These are phyloP conservation scores for Tyria jacobaeae DNA, from an alignment of 2,888 invertebrate genomes.

Conservation along the genomic window DNA sequence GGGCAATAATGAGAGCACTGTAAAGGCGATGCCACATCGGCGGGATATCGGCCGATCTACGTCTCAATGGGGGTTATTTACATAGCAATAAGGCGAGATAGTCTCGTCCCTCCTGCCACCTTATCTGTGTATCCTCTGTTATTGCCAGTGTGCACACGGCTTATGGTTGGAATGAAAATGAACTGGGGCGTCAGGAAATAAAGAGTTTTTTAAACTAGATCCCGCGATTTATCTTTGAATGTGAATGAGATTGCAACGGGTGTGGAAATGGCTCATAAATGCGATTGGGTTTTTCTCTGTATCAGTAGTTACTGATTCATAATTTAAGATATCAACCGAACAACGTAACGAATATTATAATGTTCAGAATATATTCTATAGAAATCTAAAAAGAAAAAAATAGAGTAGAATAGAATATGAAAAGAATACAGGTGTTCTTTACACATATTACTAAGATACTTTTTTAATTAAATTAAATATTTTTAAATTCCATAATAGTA, in stretches of 20 bases:
- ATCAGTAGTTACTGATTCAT: conserved; percentile 7
- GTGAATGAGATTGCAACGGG: conserved; percentile 53
- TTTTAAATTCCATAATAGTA: too few species aligned
- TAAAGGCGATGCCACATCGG: conserved; percentile 82
- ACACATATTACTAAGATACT: too few species aligned
- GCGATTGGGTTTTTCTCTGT: conserved; percentile 18
- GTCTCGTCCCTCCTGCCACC: conserved; percentile 67
- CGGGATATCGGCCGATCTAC: conserved; percentile 76
- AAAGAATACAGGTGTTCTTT: too few species aligned
- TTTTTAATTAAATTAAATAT: too few species aligned
- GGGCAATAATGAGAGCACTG: conserved; percentile 65
- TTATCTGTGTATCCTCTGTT: conserved; percentile 80
- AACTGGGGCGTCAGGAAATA: conserved; percentile 71
- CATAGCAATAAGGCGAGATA: conserved; percentile 83
- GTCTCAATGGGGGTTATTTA: conserved; percentile 83
- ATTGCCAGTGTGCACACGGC: conserved; percentile 80
- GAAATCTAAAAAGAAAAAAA: neutral
- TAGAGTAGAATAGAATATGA: too few species aligned
- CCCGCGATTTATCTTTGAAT: conserved; percentile 67
- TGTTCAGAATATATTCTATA: neutral
- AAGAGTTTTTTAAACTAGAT: conserved; percentile 74
- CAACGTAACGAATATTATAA: neutral
- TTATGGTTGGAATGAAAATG: conserved; percentile 79
- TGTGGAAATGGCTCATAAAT: conserved; percentile 42
- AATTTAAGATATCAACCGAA: conserved; percentile 5